A percentile compares a stretch with the other conserved stretches of the same genome.
Evolutionary conservation across 2,888 invertebrate genomes (phyloP).

Genomic region (Rhingia rostrata): DNA sequence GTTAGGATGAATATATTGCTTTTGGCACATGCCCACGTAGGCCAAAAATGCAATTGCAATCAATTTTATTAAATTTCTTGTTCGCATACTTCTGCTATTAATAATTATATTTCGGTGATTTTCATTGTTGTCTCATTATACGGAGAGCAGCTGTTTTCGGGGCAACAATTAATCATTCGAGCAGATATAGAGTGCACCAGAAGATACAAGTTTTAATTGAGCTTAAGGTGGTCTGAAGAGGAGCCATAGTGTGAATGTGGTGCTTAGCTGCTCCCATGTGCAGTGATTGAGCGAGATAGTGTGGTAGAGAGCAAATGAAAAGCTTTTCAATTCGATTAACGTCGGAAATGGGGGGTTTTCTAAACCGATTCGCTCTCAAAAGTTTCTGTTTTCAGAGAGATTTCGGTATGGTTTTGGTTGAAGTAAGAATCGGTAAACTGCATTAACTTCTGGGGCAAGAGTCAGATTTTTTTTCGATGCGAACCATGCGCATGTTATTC

Average conservation of each 20-base stretch:
- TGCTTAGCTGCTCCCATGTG: conserved; percentile 1
- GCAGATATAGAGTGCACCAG: conserved; percentile 25
- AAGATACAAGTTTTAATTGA: conserved; percentile 4
- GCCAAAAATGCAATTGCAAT: conserved; percentile 60
- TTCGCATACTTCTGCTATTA: conserved; percentile 29
- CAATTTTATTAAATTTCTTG: conserved; percentile 25
- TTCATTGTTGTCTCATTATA: conserved; percentile 51
- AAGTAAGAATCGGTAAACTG: not conserved
- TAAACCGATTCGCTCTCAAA: conserved; percentile 40
- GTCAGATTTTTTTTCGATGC: not conserved
- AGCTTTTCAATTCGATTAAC: conserved; percentile 22
- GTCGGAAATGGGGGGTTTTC: not conserved
- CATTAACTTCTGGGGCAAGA: not conserved
- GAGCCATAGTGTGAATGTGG: not conserved
- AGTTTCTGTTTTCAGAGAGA: not conserved
- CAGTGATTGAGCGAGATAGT: not conserved
- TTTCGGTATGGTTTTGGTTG: not conserved
- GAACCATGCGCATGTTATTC: no score
- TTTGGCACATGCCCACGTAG: conserved; percentile 65
- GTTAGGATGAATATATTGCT: not conserved
- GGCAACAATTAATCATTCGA: conserved; percentile 24
- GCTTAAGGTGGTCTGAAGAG: conserved; percentile 29
- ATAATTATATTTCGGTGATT: conserved; percentile 48
- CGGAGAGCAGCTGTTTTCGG: conserved; percentile 53
- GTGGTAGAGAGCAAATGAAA: not conserved